These are phyloP conservation scores for Cyclophora punctaria DNA, from an alignment of 2,888 invertebrate genomes.

Conservation along the genomic window DNA sequence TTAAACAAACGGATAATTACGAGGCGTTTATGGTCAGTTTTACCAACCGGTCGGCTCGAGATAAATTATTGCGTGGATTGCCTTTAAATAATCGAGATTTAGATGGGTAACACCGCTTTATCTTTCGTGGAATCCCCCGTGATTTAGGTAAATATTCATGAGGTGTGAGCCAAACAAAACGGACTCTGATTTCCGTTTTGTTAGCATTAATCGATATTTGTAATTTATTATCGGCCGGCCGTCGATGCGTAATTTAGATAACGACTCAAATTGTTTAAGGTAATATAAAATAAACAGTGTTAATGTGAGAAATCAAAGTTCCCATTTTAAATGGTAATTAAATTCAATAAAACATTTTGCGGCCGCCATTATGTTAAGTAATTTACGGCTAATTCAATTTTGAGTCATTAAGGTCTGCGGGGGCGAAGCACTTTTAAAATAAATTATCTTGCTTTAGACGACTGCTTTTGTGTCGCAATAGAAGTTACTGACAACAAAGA, in stretches of 20 bases:
- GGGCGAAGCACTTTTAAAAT: slow-evolving; percentile 39
- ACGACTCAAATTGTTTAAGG: too few species aligned
- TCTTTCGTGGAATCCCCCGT: slow-evolving; percentile 17
- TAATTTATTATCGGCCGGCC: too few species aligned
- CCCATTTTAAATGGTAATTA: too few species aligned
- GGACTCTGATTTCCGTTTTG: slow-evolving; percentile 1
- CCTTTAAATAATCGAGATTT: slow-evolving; percentile 40
- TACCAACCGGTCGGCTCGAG: slow-evolving; percentile 28
- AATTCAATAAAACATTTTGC: too few species aligned
- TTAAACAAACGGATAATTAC: slow-evolving; percentile 69
- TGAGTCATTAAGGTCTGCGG: slow-evolving; percentile 9
- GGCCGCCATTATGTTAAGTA: not conserved
- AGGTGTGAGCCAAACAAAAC: slow-evolving; percentile 3
- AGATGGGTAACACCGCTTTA: slow-evolving; percentile 22
- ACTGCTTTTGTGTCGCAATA: slow-evolving; percentile 45
- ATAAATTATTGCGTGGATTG: slow-evolving; percentile 49
- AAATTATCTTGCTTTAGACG: slow-evolving; percentile 42
- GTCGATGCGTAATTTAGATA: too few species aligned
- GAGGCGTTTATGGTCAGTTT: slow-evolving; percentile 52
- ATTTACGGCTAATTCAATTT: slow-evolving; percentile 8
- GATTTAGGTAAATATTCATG: slow-evolving; percentile 20
- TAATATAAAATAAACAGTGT: too few species aligned
- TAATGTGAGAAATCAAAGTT: too few species aligned
- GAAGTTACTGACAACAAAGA: slow-evolving; percentile 44
- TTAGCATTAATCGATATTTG: too few species aligned